Base-by-base conservation (phyloP, 2,888 invertebrate genomes). In the Tipula lateralis region DNA sequence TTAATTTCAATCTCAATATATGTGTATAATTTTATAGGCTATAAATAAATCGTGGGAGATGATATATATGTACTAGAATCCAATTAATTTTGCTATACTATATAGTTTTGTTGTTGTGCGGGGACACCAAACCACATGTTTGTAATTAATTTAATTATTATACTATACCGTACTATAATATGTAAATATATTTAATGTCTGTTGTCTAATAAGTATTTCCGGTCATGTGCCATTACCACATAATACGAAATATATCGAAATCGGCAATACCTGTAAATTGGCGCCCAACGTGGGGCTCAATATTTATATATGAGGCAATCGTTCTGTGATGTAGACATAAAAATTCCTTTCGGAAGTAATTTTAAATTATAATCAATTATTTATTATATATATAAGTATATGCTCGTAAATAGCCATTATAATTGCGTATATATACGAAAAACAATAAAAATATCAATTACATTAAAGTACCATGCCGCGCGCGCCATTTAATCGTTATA, bases 371-470 rank as follows among this genome's bases (percentile, higher is more conserved):
- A 13, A 66, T 66, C 9, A 66, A 66, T 66, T 36, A 36, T 9
- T 66, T 66, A 66, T 24, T 36, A 36, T 36, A 12, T 36, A 36
- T 6, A 12, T 32, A 7, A 32, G 12, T 36, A 7, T 36, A 36
- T 24, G 7, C 19, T 24, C 66, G 66, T 66, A 66, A 66, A 66
- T 66, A 66, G n/a, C n/a, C 9, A 24, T 66, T 24, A 66, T 66
- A 24, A 7, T 66, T 66, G n/a, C 24, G 24, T n/a, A n/a, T n/a
- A n/a, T n/a, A n/a, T n/a, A n/a, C n/a, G n/a, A n/a, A 24, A 66
- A 66, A 66, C 66, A 66, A 66, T 66, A 19, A 66, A 66, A 66
- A 66, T 66, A 66, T 66, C 66, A 66, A 66, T 66, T 66, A 66
- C 66, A 24, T 19, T 66, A 66, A 66, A 66, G 66, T 66, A 24